These are phyloP conservation scores for Euplexia lucipara DNA, from an alignment of 2,888 invertebrate genomes.

Conservation along the genomic window DNA sequence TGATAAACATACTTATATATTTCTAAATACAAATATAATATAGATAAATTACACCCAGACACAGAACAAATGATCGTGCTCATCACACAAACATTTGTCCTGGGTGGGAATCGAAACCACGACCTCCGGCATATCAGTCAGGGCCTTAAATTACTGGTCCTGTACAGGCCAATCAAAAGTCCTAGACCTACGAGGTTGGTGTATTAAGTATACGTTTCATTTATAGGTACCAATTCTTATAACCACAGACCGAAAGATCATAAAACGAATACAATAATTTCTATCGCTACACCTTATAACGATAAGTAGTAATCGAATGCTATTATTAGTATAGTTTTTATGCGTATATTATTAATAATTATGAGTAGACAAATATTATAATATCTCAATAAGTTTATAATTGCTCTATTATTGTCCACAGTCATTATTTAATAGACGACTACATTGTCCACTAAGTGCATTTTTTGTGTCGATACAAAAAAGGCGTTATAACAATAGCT, in stretches of 20 bases:
- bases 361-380: conserved; percentile 8
- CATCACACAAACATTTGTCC: too few relatives aligned
- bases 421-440: conserved; percentile 32
- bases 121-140: too few relatives aligned
- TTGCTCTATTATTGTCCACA: conserved; percentile 28
- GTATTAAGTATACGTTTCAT: neutral
- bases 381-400: conserved; percentile 24
- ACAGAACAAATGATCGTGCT: too few relatives aligned
- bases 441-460: conserved; percentile 27
- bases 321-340: conserved; percentile 67
- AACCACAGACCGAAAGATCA: conserved; percentile 62
- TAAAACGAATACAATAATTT: conserved; percentile 64
- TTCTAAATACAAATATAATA: too few relatives aligned
- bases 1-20: too few relatives aligned
- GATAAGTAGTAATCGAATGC: conserved; percentile 65
- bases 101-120: too few relatives aligned
- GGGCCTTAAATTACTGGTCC: too few relatives aligned
- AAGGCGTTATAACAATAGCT: conserved; percentile 1
- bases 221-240: conserved; percentile 9
- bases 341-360: conserved; percentile 28
- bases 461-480: conserved; percentile 32
- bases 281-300: conserved; percentile 56
- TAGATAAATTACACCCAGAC: too few relatives aligned
- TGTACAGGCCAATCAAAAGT: too few relatives aligned
- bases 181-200: too few relatives aligned